Conservation (phyloP, 2,888 invertebrate genomes). For the Ischnura elegans region DNA sequence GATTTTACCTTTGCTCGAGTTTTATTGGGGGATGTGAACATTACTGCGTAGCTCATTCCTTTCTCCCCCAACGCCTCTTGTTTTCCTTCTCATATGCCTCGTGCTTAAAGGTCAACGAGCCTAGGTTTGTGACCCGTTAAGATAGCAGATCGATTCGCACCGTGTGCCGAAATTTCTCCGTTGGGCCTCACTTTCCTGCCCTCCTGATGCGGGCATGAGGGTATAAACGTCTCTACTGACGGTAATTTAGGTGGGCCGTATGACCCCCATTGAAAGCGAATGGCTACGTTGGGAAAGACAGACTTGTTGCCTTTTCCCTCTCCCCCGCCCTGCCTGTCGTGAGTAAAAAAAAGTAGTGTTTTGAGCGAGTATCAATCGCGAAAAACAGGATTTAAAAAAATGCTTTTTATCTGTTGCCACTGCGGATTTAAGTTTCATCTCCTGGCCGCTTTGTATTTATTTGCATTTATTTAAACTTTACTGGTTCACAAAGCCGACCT, state of each 20-base stretch:
- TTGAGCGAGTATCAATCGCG: too few relatives aligned
- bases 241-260: neutral
- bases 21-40: neutral
- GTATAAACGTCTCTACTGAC: slow-evolving; percentile 8
- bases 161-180: neutral
- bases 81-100: neutral
- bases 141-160: neutral
- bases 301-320: neutral
- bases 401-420: too few relatives aligned
- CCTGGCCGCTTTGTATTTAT: too few relatives aligned
- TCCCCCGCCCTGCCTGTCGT: neutral
- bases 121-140: neutral
- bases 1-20: neutral
- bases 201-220: neutral
- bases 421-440: too few relatives aligned
- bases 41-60: neutral
- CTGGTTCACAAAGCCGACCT: too few relatives aligned
- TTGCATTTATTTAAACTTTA: too few relatives aligned
- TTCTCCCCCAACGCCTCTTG: neutral
- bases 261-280: neutral
- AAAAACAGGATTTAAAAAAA: too few relatives aligned
- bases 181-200: neutral
- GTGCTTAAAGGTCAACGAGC: neutral
- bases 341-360: too few relatives aligned
- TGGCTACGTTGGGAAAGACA: neutral